phyloP scores from a whole-genome alignment of 2,888 invertebrate species.

The Netelia melanura region DNA sequence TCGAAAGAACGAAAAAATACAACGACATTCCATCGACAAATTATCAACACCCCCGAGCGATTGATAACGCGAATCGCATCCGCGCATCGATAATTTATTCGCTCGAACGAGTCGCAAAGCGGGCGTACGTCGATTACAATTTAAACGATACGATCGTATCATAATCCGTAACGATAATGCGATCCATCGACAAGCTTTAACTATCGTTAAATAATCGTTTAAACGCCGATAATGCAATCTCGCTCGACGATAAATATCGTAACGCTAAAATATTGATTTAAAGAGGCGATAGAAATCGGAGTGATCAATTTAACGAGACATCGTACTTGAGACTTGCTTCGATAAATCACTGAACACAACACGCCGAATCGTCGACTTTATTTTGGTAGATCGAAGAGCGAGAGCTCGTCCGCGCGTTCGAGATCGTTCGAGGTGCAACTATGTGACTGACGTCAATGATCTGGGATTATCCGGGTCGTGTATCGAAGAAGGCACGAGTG shows the following conservation, averaged over 20 bases:
- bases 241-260: neutral
- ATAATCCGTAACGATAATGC: neutral
- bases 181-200: neutral
- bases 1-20: too few species aligned
- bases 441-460: conserved; percentile 68
- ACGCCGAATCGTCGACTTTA: neutral
- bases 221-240: neutral
- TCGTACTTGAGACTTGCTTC: neutral
- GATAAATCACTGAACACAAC: neutral
- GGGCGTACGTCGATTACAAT: conserved; percentile 49
- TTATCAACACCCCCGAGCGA: too few species aligned
- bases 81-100: too few species aligned
- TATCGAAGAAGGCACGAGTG: conserved; percentile 48
- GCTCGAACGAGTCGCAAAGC: conserved; percentile 8
- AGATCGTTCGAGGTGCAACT: conserved; percentile 69
- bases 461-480: conserved; percentile 68
- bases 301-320: neutral
- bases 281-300: neutral
- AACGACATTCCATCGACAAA: too few species aligned
- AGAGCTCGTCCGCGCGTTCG: conserved; percentile 54
- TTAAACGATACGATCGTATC: neutral
- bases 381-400: conserved; percentile 13
- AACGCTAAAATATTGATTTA: neutral
- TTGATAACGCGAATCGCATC: too few species aligned
- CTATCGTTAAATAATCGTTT: neutral